phyloP scores from a whole-genome alignment of 2,113 vertebrate species.

The Ptyas mucosa region DNA sequence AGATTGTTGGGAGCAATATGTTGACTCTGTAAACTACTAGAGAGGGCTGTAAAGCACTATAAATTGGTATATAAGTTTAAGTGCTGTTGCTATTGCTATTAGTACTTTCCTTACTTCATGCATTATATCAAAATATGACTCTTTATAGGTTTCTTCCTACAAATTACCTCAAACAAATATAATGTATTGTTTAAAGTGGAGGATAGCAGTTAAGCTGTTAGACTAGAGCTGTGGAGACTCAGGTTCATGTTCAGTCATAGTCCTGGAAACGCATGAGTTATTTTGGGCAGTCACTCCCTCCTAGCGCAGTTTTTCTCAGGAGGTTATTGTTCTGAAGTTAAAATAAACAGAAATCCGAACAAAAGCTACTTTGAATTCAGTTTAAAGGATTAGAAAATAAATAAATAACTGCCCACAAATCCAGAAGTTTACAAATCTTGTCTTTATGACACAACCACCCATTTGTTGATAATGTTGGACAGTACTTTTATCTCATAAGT shows the following conservation, averaged over 20 bases:
- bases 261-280: neutral
- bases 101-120: neutral
- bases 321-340: neutral
- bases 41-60: too few relatives aligned
- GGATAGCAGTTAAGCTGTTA: neutral
- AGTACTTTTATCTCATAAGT: neutral
- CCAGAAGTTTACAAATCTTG: neutral
- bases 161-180: neutral
- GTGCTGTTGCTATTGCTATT: neutral
- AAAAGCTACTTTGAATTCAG: neutral
- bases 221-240: neutral
- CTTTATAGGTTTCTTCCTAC: neutral
- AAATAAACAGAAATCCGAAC: neutral
- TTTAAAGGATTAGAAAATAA: neutral
- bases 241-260: neutral
- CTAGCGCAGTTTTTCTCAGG: neutral
- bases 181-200: neutral
- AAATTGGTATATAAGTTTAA: too few relatives aligned
- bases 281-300: neutral
- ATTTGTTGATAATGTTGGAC: neutral
- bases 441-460: neutral
- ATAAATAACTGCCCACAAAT: neutral
- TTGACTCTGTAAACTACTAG: too few relatives aligned
- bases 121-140: neutral
- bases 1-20: too few relatives aligned